Evolutionary conservation across 2,888 invertebrate genomes (phyloP), one percentile per base, ranked within the genome.

Genomic region (Polymixis flavicincta): DNA sequence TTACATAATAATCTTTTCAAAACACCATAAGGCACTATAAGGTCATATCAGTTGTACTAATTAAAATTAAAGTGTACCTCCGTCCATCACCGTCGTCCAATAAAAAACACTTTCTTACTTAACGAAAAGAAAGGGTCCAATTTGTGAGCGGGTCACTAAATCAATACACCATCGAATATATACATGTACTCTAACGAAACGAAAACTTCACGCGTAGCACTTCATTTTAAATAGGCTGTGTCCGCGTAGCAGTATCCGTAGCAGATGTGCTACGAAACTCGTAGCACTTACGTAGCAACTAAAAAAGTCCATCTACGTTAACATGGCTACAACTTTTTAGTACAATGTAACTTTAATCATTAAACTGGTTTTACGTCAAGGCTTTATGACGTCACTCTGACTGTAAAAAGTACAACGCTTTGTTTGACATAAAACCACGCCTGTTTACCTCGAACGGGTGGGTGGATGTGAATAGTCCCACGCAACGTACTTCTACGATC

Each of bases 201-300:
- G 3, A 37, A 50, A 55, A 64, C n/a, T n/a, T n/a, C n/a, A 28
- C 48, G 32, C 32, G 60, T 71, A 64, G 60, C 60, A 32, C 8
- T 64, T 54, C 5, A 57, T 57, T n/a, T n/a, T 28, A 32, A 22
- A 70, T 74, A 81, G 83, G 78, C 50, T 74, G 66, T 66, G 64
- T 50, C 45, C 13, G 63, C 76, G 76, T 80, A 76, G 83, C 80
- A 63, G 45, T 59, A 14, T 57, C 42, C 82, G 84, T 85, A 85
- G 82, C 79, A 72, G 50, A 75, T 45, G 63, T 66, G 74, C 76
- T 82, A 85, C 82, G 52, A 32, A 8, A 52, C 64, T 28, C 82
- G 84, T 84, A 84, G 79, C 82, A 76, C 71, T 76, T 70, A 48
- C 74, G 82, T 84, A 84, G 84, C 85, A 63, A 68, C 54, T 60